A percentile compares a stretch with the other conserved stretches of the same genome.
These are phyloP conservation scores for Hyles euphorbiae DNA, from an alignment of 1,140 invertebrate species.

Conservation along the genomic window DNA sequence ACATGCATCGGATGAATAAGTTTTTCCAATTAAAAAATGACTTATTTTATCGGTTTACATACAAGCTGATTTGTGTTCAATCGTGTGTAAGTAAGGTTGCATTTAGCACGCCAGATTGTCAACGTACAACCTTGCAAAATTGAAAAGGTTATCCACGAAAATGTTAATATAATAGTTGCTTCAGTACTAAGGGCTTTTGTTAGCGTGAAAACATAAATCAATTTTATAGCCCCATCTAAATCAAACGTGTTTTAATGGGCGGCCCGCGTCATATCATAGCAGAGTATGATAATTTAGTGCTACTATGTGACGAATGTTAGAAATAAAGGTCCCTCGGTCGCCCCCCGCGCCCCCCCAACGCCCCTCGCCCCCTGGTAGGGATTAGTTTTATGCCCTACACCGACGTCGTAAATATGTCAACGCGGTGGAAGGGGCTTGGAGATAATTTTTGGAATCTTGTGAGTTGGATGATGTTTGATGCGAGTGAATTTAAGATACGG, in stretches of 20 bases:
- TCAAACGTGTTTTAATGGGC: conserved; percentile 77
- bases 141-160: conserved; percentile 71
- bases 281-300: conserved; percentile 76
- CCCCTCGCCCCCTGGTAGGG: conserved; percentile 32
- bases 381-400: conserved; percentile 71
- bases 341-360: conserved; percentile 21
- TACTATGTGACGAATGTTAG: conserved; percentile 76
- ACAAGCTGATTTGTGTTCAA: conserved; percentile 22
- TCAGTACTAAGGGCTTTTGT: conserved; percentile 71
- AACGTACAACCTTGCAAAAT: conserved; percentile 53
- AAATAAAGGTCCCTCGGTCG: conserved; percentile 65
- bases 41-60: conserved; percentile 35
- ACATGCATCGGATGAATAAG: conserved; percentile 63
- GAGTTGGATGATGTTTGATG: background rate
- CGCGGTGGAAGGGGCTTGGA: conserved; percentile 41
- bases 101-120: conserved; percentile 18
- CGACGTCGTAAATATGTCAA: conserved; percentile 69
- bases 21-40: conserved; percentile 68
- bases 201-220: conserved; percentile 75
- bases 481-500: too few relatives aligned
- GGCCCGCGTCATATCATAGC: conserved; percentile 76
- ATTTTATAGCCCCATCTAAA: conserved; percentile 77
- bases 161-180: conserved; percentile 75
- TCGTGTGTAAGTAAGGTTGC: conserved; percentile 10
- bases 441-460: conserved; percentile 69